Evolutionary conservation across 2,113 vertebrate species (phyloP), one percentile per base, ranked within the genome.

Genomic region (Amia ocellicauda): DNA sequence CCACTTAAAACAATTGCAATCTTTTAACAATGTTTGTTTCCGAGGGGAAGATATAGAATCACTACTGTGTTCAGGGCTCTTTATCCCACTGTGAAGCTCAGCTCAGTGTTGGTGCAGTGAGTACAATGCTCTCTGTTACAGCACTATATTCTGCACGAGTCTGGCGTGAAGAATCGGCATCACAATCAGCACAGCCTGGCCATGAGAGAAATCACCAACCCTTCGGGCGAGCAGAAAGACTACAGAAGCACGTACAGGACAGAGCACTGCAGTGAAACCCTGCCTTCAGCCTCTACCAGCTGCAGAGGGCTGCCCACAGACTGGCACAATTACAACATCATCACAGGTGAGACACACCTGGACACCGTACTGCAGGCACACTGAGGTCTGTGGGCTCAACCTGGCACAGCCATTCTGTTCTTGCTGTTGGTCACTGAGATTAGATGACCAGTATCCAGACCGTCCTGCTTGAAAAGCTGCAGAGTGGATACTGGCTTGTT

Each of bases 321-420:
- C 56, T 67, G 77, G 74, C 81, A 83, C 69, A 65, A 52, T 4
- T 69, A 86, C 54, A 8, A 83, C 62, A 70, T 85, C 42, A 68
- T 85, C 62, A 85, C 84, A 50, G 84, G 82, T 78, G 59, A 10
- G 20, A 5, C 7, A 42, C 14, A 3, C 7, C 7, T 19, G n/a
- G 9, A 31, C 23, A 24, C 5, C 31, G 11, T 7, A 50, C n/a
- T 13, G 13, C 24, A 27, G 10, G 45, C 47, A 27, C n/a, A 57
- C 50, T 24, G 13, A 45, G 31, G 31, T 36, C 31, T n/a, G 10
- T 1, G 45, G 7, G 27, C 22, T 16, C n/a, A 29, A 26, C n/a
- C n/a, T n/a, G 4, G 8, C 56, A 23, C 16, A 27, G n/a, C n/a
- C 13, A 17, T 4, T 5, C 17, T 8, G 22, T 28, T 57, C 16